Evolutionary conservation across 2,797 vertebrate genomes (phyloP).

Genomic region (Poecilia velifera): DNA sequence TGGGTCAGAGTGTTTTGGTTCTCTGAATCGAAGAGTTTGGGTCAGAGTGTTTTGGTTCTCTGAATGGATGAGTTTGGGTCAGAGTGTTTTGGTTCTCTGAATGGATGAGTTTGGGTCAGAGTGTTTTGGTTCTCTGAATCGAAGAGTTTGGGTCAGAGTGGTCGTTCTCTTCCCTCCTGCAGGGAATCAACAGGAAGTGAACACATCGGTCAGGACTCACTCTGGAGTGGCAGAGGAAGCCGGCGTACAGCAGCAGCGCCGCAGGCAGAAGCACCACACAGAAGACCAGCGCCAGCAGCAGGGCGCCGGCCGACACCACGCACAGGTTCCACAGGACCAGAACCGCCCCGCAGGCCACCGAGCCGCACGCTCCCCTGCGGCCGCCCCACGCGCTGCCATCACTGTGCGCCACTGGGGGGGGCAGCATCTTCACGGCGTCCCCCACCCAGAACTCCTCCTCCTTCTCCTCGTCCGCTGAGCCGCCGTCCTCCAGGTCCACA

Average conservation of each 20-base stretch:
- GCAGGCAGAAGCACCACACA: slow-evolving; percentile 78
- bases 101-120: no score
- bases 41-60: no score
- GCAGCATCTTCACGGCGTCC: slow-evolving; percentile 80
- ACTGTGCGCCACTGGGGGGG: slow-evolving; percentile 79
- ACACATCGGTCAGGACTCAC: slow-evolving; percentile 57
- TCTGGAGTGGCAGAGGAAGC: slow-evolving; percentile 84
- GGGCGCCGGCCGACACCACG: slow-evolving; percentile 50
- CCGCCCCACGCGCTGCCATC: slow-evolving; percentile 76
- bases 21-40: no score
- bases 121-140: no score
- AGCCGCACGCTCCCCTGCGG: slow-evolving; percentile 68
- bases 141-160: neutral
- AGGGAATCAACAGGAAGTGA: neutral
- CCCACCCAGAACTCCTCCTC: slow-evolving; percentile 77
- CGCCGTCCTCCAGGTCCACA: slow-evolving; percentile 74
- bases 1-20: neutral
- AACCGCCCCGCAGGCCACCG: slow-evolving; percentile 67
- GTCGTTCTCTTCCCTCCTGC: neutral
- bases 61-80: no score
- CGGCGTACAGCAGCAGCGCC: slow-evolving; percentile 76
- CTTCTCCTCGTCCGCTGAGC: slow-evolving; percentile 76
- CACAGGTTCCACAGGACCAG: slow-evolving; percentile 78
- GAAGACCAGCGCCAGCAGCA: slow-evolving; percentile 76
- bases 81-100: no score